Conservation (phyloP, 2,113 vertebrate species). For the Pandion haliaetus region DNA sequence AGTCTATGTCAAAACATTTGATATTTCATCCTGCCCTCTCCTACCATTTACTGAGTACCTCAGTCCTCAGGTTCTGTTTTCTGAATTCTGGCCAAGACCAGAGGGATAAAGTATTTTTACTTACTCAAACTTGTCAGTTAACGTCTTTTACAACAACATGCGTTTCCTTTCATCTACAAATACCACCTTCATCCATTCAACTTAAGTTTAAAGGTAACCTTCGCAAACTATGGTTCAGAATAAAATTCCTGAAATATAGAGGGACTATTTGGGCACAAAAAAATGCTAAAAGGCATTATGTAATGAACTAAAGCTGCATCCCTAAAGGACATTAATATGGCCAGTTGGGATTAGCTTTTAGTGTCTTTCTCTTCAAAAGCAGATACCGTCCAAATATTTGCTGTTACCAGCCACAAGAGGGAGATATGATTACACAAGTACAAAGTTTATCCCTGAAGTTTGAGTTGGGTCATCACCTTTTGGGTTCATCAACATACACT, state of each 20-base stretch:
- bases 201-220: background rate
- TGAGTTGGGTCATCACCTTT: background rate
- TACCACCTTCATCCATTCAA: background rate
- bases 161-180: background rate
- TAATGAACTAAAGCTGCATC: background rate
- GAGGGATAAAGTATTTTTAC: background rate
- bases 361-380: background rate
- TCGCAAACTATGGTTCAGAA: background rate
- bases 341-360: background rate
- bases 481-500: background rate
- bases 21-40: background rate
- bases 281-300: background rate
- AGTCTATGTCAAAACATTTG: background rate
- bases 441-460: background rate
- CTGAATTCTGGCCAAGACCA: background rate
- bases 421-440: background rate
- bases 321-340: background rate
- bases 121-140: background rate
- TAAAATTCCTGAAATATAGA: background rate
- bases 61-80: background rate
- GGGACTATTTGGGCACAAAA: background rate
- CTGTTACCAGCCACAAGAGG: slow-evolving; percentile 22
- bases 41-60: background rate
- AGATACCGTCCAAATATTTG: background rate
- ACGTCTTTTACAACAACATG: background rate